Conservation (phyloP, 37 sponge, comb jelly and placozoan genomes). For the Corticium candelabrum region DNA sequence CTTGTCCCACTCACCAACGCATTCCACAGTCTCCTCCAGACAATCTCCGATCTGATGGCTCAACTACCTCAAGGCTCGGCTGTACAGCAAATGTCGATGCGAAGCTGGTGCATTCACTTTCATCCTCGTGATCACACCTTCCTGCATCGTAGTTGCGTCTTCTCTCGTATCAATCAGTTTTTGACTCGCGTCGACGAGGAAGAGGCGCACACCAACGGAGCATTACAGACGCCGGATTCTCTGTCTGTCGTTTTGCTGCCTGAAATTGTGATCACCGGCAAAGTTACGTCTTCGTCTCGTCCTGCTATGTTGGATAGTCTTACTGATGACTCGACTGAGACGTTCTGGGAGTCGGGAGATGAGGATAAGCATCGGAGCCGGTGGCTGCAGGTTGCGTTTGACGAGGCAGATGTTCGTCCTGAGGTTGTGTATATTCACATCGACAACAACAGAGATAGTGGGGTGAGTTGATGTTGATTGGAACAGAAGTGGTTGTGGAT, state of each 20-base stretch:
- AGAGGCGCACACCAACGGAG: not conserved
- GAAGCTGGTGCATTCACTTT: slow-evolving; percentile 82
- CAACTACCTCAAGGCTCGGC: slow-evolving; percentile 72
- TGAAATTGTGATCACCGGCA: not conserved
- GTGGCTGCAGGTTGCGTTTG: slow-evolving; percentile 44
- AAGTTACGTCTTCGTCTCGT: slow-evolving; percentile 71
- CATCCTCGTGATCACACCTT: slow-evolving; percentile 88
- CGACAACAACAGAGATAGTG: slow-evolving; percentile 66
- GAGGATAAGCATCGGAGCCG: slow-evolving; percentile 43
- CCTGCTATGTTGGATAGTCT: slow-evolving; percentile 78
- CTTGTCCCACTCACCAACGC: slow-evolving; percentile 18
- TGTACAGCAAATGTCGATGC: slow-evolving; percentile 80
- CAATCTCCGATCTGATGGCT: slow-evolving; percentile 46
- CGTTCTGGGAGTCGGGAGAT: slow-evolving; percentile 92
- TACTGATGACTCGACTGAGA: slow-evolving; percentile 85
- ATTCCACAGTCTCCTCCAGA: slow-evolving; percentile 64
- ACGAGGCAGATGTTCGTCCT: slow-evolving; percentile 7
- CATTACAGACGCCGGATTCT: not conserved
- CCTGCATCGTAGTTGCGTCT: slow-evolving; percentile 82
- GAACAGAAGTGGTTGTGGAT: slow-evolving; percentile 1
- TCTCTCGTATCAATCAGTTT: slow-evolving; percentile 76
- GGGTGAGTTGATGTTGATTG: slow-evolving; percentile 45
- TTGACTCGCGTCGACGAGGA: slow-evolving; percentile 56
- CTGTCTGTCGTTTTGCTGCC: not conserved
- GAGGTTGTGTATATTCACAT: slow-evolving; percentile 58